These are phyloP conservation scores for Stenoptilia bipunctidactyla DNA, from an alignment of 2,888 invertebrate genomes.

Conservation along the genomic window DNA sequence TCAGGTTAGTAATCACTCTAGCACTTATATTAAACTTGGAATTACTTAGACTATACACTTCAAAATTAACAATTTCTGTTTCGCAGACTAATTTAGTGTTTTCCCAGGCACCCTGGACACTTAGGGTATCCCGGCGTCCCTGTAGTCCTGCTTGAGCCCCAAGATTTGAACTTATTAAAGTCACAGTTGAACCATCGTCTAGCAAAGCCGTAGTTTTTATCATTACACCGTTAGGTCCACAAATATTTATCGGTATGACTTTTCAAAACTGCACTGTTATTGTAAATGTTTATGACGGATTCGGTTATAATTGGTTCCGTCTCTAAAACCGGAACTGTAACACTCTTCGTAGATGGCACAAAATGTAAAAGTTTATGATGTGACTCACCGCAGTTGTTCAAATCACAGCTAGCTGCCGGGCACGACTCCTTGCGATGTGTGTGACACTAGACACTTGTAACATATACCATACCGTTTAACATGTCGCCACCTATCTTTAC, in stretches of 20 bases:
- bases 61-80: neutral
- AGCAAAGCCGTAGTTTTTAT: neutral
- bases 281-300: conserved; percentile 1
- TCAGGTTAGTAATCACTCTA: conserved; percentile 1
- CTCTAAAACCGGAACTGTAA: too few species aligned
- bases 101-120: conserved; percentile 5
- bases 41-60: neutral
- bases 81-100: neutral
- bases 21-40: neutral
- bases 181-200: too few species aligned
- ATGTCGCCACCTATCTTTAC: too few species aligned
- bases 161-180: neutral
- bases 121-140: conserved; percentile 2
- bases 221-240: conserved; percentile 3
- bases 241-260: conserved; percentile 6
- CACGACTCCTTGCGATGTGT: conserved; percentile 13
- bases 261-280: conserved; percentile 6
- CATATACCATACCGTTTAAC: too few species aligned
- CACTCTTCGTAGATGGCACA: neutral
- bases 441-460: too few species aligned
- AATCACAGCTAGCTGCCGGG: conserved; percentile 15
- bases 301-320: neutral
- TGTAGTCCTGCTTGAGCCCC: conserved; percentile 4
- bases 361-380: conserved; percentile 12
- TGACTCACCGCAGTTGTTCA: conserved; percentile 8